phyloP scores from a whole-genome alignment of 1,140 invertebrate species.

The Drosophila ironensis region DNA sequence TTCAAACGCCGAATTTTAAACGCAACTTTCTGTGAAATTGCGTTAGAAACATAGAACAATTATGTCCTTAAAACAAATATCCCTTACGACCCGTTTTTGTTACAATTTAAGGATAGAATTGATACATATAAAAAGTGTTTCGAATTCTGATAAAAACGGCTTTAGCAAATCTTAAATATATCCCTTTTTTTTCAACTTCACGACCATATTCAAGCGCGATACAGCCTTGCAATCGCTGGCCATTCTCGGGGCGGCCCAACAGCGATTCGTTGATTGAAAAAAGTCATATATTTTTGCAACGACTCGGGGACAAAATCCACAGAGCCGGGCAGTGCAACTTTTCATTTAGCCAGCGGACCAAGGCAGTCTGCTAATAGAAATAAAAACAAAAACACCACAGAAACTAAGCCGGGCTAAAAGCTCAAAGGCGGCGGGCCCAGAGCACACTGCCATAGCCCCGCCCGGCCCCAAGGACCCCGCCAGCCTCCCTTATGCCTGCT shows the following conservation, averaged over 20 bases:
- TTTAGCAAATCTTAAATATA: too few relatives aligned
- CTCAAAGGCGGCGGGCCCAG: conserved; percentile 61
- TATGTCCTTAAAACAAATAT: too few relatives aligned
- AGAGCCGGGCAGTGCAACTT: conserved; percentile 31
- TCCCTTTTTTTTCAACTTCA: neutral
- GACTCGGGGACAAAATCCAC: neutral
- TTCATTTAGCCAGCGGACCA: conserved; percentile 69
- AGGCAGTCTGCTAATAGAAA: conserved; percentile 75
- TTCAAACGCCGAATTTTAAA: too few relatives aligned
- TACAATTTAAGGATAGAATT: too few relatives aligned
- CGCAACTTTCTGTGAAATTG: too few relatives aligned
- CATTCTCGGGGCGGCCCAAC: conserved; percentile 12
- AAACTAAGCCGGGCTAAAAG: conserved; percentile 77
- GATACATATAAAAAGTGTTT: too few relatives aligned
- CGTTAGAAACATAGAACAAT: too few relatives aligned
- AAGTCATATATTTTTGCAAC: conserved; percentile 30
- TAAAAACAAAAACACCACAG: conserved; percentile 75
- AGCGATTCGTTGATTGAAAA: conserved; percentile 61
- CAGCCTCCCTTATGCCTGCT: neutral
- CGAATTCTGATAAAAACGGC: too few relatives aligned
- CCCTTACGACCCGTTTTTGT: too few relatives aligned
- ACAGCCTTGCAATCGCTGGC: neutral
- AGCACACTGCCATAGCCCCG: neutral
- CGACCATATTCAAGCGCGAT: too few relatives aligned
- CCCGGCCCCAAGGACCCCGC: too few relatives aligned